Conservation (phyloP, 1,140 invertebrate genomes). For the Hyles euphorbiae region DNA sequence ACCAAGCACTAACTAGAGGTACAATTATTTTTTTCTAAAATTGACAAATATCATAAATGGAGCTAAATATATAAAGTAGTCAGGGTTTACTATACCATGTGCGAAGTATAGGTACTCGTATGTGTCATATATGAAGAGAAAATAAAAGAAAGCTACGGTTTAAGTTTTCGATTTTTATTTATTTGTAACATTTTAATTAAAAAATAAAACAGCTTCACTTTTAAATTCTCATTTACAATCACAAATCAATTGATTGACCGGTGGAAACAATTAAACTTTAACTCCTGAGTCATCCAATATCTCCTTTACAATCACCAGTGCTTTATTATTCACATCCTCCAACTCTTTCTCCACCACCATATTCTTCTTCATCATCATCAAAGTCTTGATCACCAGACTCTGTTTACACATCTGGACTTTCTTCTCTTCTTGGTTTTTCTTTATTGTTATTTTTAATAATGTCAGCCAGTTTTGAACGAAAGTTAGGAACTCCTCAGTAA, state of each 20-base stretch:
- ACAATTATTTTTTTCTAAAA: too few species aligned
- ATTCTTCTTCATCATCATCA: conserved; percentile 42
- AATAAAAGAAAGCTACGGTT: too few species aligned
- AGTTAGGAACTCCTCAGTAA: conserved; percentile 51
- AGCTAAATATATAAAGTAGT: too few species aligned
- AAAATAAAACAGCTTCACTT: too few species aligned
- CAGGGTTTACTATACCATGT: too few species aligned
- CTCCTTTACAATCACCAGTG: conserved; percentile 36
- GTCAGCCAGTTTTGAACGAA: conserved; percentile 56
- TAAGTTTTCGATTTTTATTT: too few species aligned
- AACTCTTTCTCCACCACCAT: conserved; percentile 31
- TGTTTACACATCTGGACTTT: conserved; percentile 37
- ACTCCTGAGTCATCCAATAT: conserved; percentile 41
- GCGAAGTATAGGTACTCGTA: too few species aligned
- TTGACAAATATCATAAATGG: too few species aligned
- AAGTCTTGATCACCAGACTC: conserved; percentile 46
- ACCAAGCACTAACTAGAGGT: too few species aligned
- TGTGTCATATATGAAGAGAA: too few species aligned
- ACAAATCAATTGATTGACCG: background rate
- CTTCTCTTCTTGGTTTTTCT: conserved; percentile 34
- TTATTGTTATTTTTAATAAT: conserved; percentile 50
- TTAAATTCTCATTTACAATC: background rate
- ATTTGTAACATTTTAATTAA: too few species aligned
- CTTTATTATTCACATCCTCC: conserved; percentile 36
- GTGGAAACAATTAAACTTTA: conserved; percentile 7